Conservation (phyloP, 2,888 invertebrate species). For the Cryptosula pallasiana region DNA sequence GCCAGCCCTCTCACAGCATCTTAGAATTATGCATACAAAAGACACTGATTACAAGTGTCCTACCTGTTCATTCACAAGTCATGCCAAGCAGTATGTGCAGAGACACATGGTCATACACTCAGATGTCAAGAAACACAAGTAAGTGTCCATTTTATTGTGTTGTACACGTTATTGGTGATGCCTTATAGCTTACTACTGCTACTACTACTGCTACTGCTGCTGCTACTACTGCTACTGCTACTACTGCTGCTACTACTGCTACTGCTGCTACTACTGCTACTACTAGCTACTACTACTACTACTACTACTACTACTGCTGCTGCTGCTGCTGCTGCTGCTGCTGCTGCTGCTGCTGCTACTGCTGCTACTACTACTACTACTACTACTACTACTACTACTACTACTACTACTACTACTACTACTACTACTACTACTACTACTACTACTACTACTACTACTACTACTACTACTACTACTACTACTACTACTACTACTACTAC, state of each 20-base stretch:
- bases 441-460: no score
- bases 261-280: no score
- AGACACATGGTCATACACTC: slow-evolving; percentile 22
- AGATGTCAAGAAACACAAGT: not conserved
- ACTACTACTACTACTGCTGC: slow-evolving; percentile 2
- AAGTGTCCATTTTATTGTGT: not conserved
- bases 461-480: no score
- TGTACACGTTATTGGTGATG: not conserved
- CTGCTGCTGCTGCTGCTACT: slow-evolving; percentile 8
- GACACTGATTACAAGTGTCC: slow-evolving; percentile 12
- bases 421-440: not conserved
- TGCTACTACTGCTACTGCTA: no score
- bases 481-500: no score
- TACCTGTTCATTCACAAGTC: slow-evolving; percentile 16
- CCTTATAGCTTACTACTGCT: not conserved
- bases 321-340: not conserved
- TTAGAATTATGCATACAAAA: not conserved
- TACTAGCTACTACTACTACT: no score
- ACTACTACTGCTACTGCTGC: no score
- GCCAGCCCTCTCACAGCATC: slow-evolving; percentile 21
- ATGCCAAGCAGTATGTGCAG: slow-evolving; percentile 25
- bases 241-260: no score
- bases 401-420: slow-evolving; percentile 14
- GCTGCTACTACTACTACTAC: not conserved
- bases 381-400: slow-evolving; percentile 19